Base-by-base conservation (phyloP, 2,113 vertebrate species). In the Gymnogyps californianus region DNA sequence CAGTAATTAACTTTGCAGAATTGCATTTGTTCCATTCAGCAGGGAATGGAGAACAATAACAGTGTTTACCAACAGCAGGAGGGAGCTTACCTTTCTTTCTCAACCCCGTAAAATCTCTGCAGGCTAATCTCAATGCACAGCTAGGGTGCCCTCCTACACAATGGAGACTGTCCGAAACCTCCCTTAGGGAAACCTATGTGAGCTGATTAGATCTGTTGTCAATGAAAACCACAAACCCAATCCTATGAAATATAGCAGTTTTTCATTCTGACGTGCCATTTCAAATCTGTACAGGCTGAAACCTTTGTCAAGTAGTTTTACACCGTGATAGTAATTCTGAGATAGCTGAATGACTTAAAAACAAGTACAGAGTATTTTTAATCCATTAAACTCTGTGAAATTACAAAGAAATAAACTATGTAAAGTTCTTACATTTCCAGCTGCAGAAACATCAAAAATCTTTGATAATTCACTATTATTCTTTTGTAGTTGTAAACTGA, bases 31-130 rank as follows among this genome's bases (percentile, higher is more conserved):
- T 96, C 95, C 93, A 91, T 95, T 94, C 94, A 90, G 70, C 59
- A 20, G 66, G 71, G 72, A 78, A 93, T 16, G 65, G 44, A 91
- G 97, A 96, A 97, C 97, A 98, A 97, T 97, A 88, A 87, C 57
- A 76, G 55, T 98, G 92, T 98, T 98, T 98, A 98, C 95, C 64
- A 65, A 21, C 92, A 95, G 93, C 97, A 85, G 92, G 96, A 96
- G 94, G 95, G 87, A 79, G 94, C 87, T 96, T 95, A 95, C 96
- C 95, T 96, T 49, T 91, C 97, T 98, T 98, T 98, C 97, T 98
- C 97, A 88, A 88, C 87, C 47, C 40, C 0, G 2, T 87, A 78
- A 96, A 96, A 94, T 95, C 97, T 97, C 89, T 71, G 44, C 87
- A 54, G 72, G 81, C 71, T 97, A 97, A 97, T 97, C 97, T 95